Percentiles rank a stretch among this genome's conserved stretches.
These are phyloP conservation scores for Esperia sulphurella DNA, from an alignment of 2,888 invertebrate species.

Conservation along the genomic window DNA sequence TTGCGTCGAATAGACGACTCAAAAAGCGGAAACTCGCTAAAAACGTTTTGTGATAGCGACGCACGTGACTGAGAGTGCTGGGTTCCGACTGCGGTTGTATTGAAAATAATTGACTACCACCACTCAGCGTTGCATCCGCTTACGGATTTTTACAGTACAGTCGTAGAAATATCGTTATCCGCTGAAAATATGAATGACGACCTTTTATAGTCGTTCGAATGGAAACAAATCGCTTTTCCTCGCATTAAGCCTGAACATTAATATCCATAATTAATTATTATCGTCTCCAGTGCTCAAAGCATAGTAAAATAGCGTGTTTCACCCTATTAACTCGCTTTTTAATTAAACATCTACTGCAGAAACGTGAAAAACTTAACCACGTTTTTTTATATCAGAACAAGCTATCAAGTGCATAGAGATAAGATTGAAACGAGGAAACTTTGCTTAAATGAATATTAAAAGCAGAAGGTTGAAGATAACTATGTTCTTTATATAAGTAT, in stretches of 20 bases:
- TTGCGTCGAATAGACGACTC: slow-evolving; percentile 34
- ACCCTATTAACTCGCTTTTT: slow-evolving; percentile 9
- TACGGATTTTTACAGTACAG: no score
- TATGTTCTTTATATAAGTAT: no score
- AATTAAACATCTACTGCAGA: slow-evolving; percentile 1
- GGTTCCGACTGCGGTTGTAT: slow-evolving; percentile 9
- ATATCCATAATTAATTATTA: slow-evolving; percentile 27
- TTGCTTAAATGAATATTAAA: no score
- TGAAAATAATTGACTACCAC: slow-evolving; percentile 22
- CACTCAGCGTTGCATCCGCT: not conserved
- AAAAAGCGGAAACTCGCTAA: slow-evolving; percentile 61
- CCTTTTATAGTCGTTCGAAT: slow-evolving; percentile 25
- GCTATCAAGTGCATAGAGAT: not conserved
- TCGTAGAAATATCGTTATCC: not conserved
- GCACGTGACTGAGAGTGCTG: slow-evolving; percentile 49
- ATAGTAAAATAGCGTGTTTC: slow-evolving; percentile 20
- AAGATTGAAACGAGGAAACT: not conserved
- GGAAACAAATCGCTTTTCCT: slow-evolving; percentile 31
- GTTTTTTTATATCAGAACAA: not conserved
- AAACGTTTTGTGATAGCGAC: slow-evolving; percentile 60
- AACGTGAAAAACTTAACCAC: not conserved
- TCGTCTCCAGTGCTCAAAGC: slow-evolving; percentile 23
- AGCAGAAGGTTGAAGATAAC: no score
- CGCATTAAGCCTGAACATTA: slow-evolving; percentile 27
- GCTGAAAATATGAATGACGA: no score